Evolutionary conservation across 1,140 invertebrate genomes (phyloP).

Genomic region (Pseudobourletiella spinata): DNA sequence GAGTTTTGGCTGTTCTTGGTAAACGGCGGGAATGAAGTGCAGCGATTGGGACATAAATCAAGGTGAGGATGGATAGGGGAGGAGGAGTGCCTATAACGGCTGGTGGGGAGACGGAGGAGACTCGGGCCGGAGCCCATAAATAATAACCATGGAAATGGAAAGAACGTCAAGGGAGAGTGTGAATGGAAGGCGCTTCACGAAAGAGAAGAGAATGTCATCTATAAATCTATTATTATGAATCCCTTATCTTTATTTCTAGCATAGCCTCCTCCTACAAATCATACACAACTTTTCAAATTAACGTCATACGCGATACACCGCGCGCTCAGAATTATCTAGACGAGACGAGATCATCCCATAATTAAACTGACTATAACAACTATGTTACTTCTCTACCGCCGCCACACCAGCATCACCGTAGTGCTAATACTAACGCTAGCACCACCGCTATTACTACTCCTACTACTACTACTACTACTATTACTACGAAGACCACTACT

Average conservation of each 20-base stretch:
- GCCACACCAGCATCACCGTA: background rate
- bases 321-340: constrained; percentile 28
- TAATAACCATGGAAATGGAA: constrained; percentile 34
- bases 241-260: constrained; percentile 24
- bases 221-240: constrained; percentile 37
- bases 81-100: constrained; percentile 25
- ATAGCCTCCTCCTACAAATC: constrained; percentile 31
- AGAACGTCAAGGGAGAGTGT: constrained; percentile 34
- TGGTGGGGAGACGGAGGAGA: constrained; percentile 14
- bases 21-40: constrained; percentile 21
- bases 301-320: constrained; percentile 33
- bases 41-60: constrained; percentile 33
- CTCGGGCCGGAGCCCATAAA: constrained; percentile 31
- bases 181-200: constrained; percentile 27
- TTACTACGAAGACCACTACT: too few species aligned
- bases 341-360: constrained; percentile 34
- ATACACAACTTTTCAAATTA: constrained; percentile 37
- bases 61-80: constrained; percentile 23
- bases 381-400: background rate
- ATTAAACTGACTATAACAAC: constrained; percentile 19
- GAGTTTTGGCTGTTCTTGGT: background rate
- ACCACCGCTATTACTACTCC: too few species aligned
- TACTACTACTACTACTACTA: too few species aligned
- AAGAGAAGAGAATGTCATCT: constrained; percentile 34
- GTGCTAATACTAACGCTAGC: background rate